Evolutionary conservation across 2,113 vertebrate species (phyloP).

Genomic region (Polypterus senegalus): DNA sequence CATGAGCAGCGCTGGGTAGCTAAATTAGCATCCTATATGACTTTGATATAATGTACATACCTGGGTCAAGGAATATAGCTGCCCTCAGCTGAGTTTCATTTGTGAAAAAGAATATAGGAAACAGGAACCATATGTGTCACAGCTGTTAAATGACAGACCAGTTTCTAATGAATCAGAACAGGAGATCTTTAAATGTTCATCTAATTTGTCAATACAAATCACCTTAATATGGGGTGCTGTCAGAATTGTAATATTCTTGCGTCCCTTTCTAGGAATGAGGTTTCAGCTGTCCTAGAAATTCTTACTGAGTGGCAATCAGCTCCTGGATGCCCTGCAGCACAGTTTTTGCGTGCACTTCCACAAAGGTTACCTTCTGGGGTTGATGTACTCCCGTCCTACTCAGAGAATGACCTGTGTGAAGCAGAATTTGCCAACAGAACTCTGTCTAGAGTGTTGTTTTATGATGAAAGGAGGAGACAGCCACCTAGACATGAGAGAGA

Average conservation of each 20-base stretch:
- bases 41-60: background rate
- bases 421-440: background rate
- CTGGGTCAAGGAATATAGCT: background rate
- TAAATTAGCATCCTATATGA: background rate
- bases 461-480: background rate
- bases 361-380: background rate
- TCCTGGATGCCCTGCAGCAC: background rate
- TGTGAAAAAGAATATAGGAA: background rate
- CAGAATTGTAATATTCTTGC: background rate
- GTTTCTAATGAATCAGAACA: background rate
- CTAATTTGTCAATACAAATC: background rate
- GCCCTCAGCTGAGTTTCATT: background rate
- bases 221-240: background rate
- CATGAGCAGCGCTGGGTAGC: background rate
- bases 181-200: background rate
- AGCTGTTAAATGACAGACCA: background rate
- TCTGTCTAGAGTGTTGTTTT: constrained; percentile 7
- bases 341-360: background rate
- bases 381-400: background rate
- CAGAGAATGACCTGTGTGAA: background rate
- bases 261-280: background rate
- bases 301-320: background rate
- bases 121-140: background rate
- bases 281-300: background rate
- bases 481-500: background rate